Percentiles rank a stretch among this genome's conserved stretches.
These are phyloP conservation scores for Odontocolon sp. DNA, from an alignment of 2,888 invertebrate genomes.

Conservation along the genomic window DNA sequence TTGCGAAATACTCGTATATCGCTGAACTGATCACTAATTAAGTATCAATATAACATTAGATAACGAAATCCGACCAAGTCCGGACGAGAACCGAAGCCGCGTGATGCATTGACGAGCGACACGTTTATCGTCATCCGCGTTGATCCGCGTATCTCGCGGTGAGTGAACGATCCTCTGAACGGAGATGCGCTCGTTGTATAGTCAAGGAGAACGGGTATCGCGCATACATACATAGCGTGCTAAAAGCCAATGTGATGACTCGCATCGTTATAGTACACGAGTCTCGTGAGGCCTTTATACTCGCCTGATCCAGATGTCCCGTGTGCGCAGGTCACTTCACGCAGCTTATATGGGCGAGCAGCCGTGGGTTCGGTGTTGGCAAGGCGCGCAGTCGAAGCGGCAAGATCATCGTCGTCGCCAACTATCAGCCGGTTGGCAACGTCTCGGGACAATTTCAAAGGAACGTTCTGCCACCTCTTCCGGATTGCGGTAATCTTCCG, in stretches of 20 bases:
- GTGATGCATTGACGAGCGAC: neutral
- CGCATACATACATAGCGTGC: neutral
- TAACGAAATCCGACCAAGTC: too few relatives aligned
- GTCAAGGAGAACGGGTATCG: too few relatives aligned
- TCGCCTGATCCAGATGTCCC: conserved; percentile 60
- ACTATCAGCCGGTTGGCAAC: conserved; percentile 92
- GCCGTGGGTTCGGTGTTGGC: conserved; percentile 90
- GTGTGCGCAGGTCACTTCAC: conserved; percentile 89
- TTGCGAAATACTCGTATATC: too few relatives aligned
- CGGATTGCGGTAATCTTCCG: conserved; percentile 83
- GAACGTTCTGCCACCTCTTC: conserved; percentile 89
- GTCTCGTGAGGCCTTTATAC: conserved; percentile 45
- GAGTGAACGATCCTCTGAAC: too few relatives aligned
- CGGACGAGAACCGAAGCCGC: neutral
- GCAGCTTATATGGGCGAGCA: conserved; percentile 92
- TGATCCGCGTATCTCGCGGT: too few relatives aligned
- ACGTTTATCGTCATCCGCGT: too few relatives aligned
- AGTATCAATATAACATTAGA: too few relatives aligned
- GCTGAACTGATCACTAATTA: too few relatives aligned
- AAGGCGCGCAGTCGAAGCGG: conserved; percentile 90
- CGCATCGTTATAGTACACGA: neutral
- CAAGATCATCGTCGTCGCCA: conserved; percentile 91
- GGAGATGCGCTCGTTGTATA: too few relatives aligned
- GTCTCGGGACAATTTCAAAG: conserved; percentile 87
- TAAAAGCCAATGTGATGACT: neutral